Conservation (phyloP, 2,888 invertebrate species). For the Hydropsyche betteni region DNA sequence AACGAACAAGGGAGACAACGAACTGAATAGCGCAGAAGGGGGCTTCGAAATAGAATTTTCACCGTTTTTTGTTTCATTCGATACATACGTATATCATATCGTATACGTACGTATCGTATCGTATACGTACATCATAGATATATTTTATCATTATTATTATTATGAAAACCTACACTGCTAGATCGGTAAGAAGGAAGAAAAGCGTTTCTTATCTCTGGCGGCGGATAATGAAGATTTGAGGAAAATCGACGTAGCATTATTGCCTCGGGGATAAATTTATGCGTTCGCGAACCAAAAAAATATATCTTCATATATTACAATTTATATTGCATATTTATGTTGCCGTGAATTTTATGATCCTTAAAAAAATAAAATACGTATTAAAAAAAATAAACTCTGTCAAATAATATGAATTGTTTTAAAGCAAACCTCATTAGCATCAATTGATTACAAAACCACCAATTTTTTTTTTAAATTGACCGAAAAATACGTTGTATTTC, state of each 20-base stretch:
- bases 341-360: not conserved
- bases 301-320: not conserved
- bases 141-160: slow-evolving; percentile 15
- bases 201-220: slow-evolving; percentile 42
- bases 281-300: slow-evolving; percentile 48
- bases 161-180: not conserved
- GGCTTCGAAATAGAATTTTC: not conserved
- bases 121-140: too few species aligned
- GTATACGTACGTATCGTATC: too few species aligned
- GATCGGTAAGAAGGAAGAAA: slow-evolving; percentile 3
- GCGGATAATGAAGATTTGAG: slow-evolving; percentile 67
- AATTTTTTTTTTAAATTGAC: too few species aligned
- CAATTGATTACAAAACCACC: too few species aligned
- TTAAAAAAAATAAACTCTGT: too few species aligned
- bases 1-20: too few species aligned
- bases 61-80: not conserved
- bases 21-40: too few species aligned
- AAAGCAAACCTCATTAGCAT: too few species aligned
- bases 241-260: slow-evolving; percentile 66
- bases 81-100: slow-evolving; percentile 9
- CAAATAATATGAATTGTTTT: too few species aligned
- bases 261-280: slow-evolving; percentile 51
- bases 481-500: too few species aligned
- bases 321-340: slow-evolving; percentile 1
- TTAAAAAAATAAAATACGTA: too few species aligned